Evolutionary conservation across 2,113 vertebrate species (phyloP).

Genomic region (Holacanthus passer): DNA sequence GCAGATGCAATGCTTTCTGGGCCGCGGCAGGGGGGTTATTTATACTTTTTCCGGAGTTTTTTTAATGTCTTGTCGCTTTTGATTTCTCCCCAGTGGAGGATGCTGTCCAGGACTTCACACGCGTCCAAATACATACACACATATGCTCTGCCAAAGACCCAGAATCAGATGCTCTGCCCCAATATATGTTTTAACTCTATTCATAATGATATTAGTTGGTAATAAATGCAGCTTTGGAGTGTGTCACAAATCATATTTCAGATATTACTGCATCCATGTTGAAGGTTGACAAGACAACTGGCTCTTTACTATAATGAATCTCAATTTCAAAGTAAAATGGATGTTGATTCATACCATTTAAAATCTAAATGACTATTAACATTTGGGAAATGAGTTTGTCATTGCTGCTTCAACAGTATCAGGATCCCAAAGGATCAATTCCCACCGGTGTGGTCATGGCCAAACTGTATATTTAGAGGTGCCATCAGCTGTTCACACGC

Average conservation of each 20-base stretch:
- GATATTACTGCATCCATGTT: too few species aligned
- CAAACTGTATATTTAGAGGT: slow-evolving; percentile 61
- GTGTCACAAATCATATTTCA: too few species aligned
- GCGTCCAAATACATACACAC: background rate
- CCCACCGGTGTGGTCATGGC: background rate
- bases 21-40: slow-evolving; percentile 26
- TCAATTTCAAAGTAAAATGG: too few species aligned
- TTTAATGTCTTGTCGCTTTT: slow-evolving; percentile 17
- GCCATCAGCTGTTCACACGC: slow-evolving; percentile 58
- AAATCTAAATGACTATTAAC: background rate
- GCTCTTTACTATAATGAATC: too few species aligned
- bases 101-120: slow-evolving; percentile 41
- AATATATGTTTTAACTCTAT: background rate
- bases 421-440: slow-evolving; percentile 20
- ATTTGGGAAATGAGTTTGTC: slow-evolving; percentile 21
- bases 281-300: too few species aligned
- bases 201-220: background rate
- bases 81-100: slow-evolving; percentile 33
- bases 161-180: background rate
- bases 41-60: slow-evolving; percentile 54
- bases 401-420: slow-evolving; percentile 14
- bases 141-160: background rate
- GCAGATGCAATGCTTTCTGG: slow-evolving; percentile 52
- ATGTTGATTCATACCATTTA: too few species aligned
- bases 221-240: too few species aligned